phyloP scores from a whole-genome alignment of 1,140 invertebrate species.

The Zelostemma sp. region DNA sequence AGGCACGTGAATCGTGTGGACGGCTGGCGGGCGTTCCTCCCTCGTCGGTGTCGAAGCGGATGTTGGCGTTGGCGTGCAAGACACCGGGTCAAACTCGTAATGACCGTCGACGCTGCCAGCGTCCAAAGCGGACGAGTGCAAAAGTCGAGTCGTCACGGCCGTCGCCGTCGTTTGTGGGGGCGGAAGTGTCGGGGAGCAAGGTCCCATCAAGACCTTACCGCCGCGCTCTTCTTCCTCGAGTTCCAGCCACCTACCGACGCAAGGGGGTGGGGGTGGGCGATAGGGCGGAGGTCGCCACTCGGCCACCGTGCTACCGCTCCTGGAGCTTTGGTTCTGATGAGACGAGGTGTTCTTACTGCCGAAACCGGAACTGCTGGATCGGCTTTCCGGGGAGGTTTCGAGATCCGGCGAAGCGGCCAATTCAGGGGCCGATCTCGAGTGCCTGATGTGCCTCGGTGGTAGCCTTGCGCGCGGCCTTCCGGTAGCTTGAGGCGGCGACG shows the following conservation, averaged over 20 bases:
- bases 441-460: conserved; percentile 74
- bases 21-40: conserved; percentile 67
- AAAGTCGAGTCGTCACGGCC: not conserved
- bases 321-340: conserved; percentile 80
- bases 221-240: conserved; percentile 63
- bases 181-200: too few species aligned
- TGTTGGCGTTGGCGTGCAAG: conserved; percentile 80
- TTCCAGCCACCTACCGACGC: conserved; percentile 75
- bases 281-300: conserved; percentile 84
- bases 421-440: conserved; percentile 77
- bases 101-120: conserved; percentile 92
- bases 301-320: conserved; percentile 78
- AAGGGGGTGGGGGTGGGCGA: conserved; percentile 76
- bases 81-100: conserved; percentile 91
- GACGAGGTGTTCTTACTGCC: conserved; percentile 93
- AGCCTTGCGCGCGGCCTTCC: conserved; percentile 71
- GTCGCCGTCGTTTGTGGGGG: conserved; percentile 31
- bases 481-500: conserved; percentile 67
- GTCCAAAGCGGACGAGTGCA: conserved; percentile 74
- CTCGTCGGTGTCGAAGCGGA: conserved; percentile 75
- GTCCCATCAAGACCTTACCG: conserved; percentile 36
- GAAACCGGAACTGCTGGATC: conserved; percentile 89
- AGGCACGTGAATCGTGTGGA: conserved; percentile 57
- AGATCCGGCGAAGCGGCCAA: conserved; percentile 72
- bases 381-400: conserved; percentile 87